Evolutionary conservation across 92 coral and sea anemone genomes (phyloP).

Genomic region (Phenganax marumi): DNA sequence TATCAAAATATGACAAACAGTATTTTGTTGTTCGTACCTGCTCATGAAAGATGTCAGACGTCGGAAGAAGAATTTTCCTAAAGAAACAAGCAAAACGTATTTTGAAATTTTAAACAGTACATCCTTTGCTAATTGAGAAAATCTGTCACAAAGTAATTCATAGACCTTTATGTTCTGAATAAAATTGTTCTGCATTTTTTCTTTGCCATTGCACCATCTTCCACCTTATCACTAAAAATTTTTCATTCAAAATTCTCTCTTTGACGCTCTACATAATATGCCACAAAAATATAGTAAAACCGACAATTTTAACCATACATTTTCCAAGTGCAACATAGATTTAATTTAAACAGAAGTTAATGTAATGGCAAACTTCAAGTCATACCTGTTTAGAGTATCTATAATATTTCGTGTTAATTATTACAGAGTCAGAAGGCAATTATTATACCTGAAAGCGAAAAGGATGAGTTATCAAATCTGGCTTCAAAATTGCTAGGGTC

Average conservation of each 20-base stretch:
- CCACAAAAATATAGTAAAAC: background rate
- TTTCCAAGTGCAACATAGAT: background rate
- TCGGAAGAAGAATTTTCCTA: conserved; percentile 84
- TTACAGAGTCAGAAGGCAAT: background rate
- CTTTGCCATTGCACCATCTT: conserved; percentile 62
- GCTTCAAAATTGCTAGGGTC: conserved; percentile 86
- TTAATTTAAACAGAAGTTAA: background rate
- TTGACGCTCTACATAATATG: conserved; percentile 59
- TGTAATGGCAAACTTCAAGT: background rate
- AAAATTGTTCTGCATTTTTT: conserved; percentile 74
- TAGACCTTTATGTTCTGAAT: conserved; percentile 80
- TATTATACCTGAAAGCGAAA: conserved; percentile 68
- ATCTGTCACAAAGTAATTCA: background rate
- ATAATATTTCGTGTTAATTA: background rate
- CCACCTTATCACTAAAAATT: conserved; percentile 69
- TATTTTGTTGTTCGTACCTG: conserved; percentile 59
- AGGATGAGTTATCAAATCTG: conserved; percentile 78
- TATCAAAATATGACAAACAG: background rate
- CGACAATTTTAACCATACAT: background rate
- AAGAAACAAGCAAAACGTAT: conserved; percentile 2
- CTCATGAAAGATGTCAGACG: conserved; percentile 83
- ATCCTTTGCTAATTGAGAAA: background rate
- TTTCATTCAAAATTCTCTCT: conserved; percentile 58
- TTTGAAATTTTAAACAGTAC: background rate
- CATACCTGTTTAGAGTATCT: background rate